Conservation (phyloP, 2,888 invertebrate genomes). For the Glaucopsyche alexis region DNA sequence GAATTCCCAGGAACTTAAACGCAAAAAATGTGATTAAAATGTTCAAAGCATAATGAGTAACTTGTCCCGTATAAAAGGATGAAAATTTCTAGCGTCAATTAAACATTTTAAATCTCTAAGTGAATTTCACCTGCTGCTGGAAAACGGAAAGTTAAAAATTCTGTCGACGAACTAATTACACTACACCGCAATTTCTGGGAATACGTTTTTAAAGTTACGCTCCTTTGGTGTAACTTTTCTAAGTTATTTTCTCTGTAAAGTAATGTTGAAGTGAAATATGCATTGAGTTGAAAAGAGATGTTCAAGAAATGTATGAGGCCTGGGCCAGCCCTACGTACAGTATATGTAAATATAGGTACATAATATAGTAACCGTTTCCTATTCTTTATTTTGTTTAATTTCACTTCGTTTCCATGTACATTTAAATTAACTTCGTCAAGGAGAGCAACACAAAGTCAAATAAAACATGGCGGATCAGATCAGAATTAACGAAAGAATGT, state of each 20-base stretch:
- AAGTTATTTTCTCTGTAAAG: neutral
- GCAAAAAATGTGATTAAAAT: neutral
- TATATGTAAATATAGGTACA: too few species aligned
- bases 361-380: too few species aligned
- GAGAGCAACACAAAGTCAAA: too few species aligned
- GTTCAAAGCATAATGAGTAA: neutral
- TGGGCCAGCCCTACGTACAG: too few species aligned
- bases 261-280: neutral
- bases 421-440: too few species aligned
- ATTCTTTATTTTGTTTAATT: too few species aligned
- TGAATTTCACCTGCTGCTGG: slow-evolving; percentile 9
- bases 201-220: neutral
- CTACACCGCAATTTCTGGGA: neutral
- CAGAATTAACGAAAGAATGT: too few species aligned
- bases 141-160: slow-evolving; percentile 25
- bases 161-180: slow-evolving; percentile 1
- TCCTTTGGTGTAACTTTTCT: neutral
- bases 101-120: slow-evolving; percentile 22
- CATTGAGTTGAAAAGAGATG: neutral
- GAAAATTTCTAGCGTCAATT: slow-evolving; percentile 3
- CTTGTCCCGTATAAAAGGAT: neutral
- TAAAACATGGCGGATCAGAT: too few species aligned
- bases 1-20: neutral
- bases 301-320: too few species aligned
- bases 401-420: too few species aligned